These are phyloP conservation scores for Archaeoteleia sp. DNA, from an alignment of 2,888 invertebrate genomes.

Conservation along the genomic window DNA sequence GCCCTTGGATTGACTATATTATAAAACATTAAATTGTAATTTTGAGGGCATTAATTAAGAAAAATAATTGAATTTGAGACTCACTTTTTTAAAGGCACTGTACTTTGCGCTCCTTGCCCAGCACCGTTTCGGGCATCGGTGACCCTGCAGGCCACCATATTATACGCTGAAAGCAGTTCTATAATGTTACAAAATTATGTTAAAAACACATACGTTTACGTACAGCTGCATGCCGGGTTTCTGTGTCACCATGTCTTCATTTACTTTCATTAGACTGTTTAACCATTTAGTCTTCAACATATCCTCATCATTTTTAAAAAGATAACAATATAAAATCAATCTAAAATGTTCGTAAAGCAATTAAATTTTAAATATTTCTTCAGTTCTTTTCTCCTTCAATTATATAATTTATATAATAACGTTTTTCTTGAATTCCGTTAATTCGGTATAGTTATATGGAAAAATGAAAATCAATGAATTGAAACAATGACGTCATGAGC, in stretches of 20 bases:
- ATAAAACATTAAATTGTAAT: conserved; percentile 38
- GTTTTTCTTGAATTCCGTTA: too few relatives aligned
- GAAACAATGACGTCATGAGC: too few relatives aligned
- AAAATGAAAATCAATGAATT: too few relatives aligned
- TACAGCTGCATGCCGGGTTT: conserved; percentile 60
- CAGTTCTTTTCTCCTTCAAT: too few relatives aligned
- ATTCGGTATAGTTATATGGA: too few relatives aligned
- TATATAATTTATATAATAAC: too few relatives aligned
- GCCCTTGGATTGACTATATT: conserved; percentile 39
- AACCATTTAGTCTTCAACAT: too few relatives aligned
- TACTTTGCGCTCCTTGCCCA: conserved; percentile 84
- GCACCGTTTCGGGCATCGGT: conserved; percentile 93
- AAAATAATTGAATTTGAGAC: conserved; percentile 73
- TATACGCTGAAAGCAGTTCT: conserved; percentile 91
- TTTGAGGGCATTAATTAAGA: conserved; percentile 16
- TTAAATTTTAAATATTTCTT: too few relatives aligned
- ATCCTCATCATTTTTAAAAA: conserved; percentile 5
- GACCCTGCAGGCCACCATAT: conserved; percentile 98
- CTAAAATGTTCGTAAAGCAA: too few relatives aligned
- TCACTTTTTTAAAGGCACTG: conserved; percentile 99
- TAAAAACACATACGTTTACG: conserved; percentile 58
- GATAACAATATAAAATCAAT: too few relatives aligned
- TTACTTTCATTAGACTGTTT: too few relatives aligned
- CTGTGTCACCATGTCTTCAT: conserved; percentile 59
- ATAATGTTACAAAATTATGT: conserved; percentile 71